Evolutionary conservation across 2,113 vertebrate species (phyloP), one percentile per base, ranked within the genome.

Genomic region (Coptodon bakossiorum): DNA sequence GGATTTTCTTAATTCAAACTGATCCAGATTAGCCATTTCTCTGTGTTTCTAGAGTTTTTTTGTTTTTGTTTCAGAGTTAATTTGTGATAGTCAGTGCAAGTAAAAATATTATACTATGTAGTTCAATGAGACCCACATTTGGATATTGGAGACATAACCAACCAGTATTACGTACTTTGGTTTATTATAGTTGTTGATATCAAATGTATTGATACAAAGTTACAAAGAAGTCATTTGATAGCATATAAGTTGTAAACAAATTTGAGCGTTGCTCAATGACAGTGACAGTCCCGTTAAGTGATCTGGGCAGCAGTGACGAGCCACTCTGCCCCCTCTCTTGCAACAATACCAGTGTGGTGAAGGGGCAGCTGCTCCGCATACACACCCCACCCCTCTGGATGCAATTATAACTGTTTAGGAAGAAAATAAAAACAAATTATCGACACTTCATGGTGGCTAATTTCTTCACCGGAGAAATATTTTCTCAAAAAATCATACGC

Each of bases 401-500:
- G 88, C 92, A 94, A 95, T 96, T 95, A 95, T 12, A 88, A 85
- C 76, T 95, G 90, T 95, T 95, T 93, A 92, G 80, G 94, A 83
- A 95, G 96, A 95, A 93, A 94, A 96, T 89, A 94, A 83, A 95
- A 95, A 89, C 86, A 80, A 90, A 93, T 95, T 86, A 94, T 80
- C 12, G 84, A 92, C 93, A 90, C 87, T 92, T 27, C 59, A 83
- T 89, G 90, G 86, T 54, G 90, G 89, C 93, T 93, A 94, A 94
- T 95, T 95, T 94, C 87, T 93, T 73, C 71, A 81, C 54, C 57
- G 14, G 56, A 45, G 50, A 88, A 93, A 94, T 94, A 93, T 95
- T 94, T 95, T 90, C 89, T 78, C 82, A 83, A 54, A 94, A 84
- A 90, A 88, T 87, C 66, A n/a, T 2, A 43, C 52, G 45, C 73